Conservation (phyloP, 2,113 vertebrate genomes). For the Todiramphus saurophagus region DNA sequence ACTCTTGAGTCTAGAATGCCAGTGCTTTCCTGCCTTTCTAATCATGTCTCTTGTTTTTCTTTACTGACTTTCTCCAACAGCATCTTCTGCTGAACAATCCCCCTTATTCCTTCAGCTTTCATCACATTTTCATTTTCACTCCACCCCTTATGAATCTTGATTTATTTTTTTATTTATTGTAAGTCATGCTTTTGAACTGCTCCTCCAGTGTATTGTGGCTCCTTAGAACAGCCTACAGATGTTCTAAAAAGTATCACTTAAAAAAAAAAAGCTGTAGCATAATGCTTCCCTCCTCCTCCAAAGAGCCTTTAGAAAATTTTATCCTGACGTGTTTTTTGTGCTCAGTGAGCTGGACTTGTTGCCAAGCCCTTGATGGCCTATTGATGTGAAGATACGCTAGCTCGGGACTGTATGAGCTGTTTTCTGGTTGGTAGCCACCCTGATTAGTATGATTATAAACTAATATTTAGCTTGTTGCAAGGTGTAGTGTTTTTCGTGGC, state of each 20-base stretch:
- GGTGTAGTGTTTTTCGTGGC: background rate
- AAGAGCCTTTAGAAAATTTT: background rate
- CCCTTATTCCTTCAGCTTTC: background rate
- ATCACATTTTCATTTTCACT: background rate
- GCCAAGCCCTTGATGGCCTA: background rate
- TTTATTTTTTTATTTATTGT: background rate
- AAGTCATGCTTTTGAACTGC: background rate
- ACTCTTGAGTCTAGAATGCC: background rate
- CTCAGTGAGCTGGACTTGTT: background rate
- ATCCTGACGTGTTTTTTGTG: background rate
- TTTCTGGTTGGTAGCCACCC: background rate
- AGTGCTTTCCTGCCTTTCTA: background rate
- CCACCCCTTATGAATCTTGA: background rate
- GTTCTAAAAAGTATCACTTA: background rate
- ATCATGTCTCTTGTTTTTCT: background rate
- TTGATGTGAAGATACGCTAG: background rate
- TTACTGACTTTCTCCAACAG: background rate
- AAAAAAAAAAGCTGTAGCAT: background rate
- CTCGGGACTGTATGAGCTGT: background rate
- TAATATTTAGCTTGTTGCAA: background rate
- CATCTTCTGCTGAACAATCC: background rate
- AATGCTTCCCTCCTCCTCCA: background rate
- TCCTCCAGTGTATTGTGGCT: background rate
- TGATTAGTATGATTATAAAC: background rate
- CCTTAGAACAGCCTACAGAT: background rate